These are phyloP conservation scores for Mormyrops boulengeri DNA, from an alignment of 2,797 vertebrate species.

Conservation along the genomic window DNA sequence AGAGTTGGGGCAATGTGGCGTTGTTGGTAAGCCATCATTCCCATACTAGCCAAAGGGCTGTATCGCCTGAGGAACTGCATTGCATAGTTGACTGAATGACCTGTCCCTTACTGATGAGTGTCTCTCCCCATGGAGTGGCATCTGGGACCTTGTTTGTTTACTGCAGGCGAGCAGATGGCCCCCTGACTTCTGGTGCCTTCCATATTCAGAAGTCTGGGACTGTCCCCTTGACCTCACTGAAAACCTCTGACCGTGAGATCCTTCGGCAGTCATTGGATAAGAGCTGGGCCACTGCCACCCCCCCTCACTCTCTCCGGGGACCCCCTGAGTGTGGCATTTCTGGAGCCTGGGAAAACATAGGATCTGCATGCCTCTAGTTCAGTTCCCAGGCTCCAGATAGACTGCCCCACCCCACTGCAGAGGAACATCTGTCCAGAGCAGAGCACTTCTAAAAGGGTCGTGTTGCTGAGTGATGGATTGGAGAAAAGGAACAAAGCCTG, in stretches of 20 bases:
- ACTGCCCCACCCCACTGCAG: constrained; percentile 26
- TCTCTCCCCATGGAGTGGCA: neutral
- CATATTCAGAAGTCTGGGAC: constrained; percentile 57
- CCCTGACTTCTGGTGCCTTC: constrained; percentile 34
- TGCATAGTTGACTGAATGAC: neutral
- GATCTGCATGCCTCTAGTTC: constrained; percentile 29
- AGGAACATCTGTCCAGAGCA: constrained; percentile 52
- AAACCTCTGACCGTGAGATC: constrained; percentile 53
- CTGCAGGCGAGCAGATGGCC: constrained; percentile 57
- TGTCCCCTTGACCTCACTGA: constrained; percentile 48
- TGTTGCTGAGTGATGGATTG: constrained; percentile 14
- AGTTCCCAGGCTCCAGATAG: constrained; percentile 49
- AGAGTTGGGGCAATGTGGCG: neutral
- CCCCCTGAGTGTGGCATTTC: constrained; percentile 40
- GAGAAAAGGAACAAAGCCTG: constrained; percentile 39
- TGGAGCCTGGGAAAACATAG: constrained; percentile 33
- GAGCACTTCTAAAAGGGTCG: neutral
- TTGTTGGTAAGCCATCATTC: neutral
- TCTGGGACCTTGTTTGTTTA: constrained; percentile 39
- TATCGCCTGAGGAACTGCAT: neutral
- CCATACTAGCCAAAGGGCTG: neutral
- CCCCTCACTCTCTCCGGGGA: constrained; percentile 27
- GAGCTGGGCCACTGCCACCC: constrained; percentile 31
- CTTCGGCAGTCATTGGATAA: constrained; percentile 45
- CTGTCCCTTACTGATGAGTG: neutral